These are phyloP conservation scores for Anticlea derivata DNA, from an alignment of 2,888 invertebrate genomes.

Conservation along the genomic window DNA sequence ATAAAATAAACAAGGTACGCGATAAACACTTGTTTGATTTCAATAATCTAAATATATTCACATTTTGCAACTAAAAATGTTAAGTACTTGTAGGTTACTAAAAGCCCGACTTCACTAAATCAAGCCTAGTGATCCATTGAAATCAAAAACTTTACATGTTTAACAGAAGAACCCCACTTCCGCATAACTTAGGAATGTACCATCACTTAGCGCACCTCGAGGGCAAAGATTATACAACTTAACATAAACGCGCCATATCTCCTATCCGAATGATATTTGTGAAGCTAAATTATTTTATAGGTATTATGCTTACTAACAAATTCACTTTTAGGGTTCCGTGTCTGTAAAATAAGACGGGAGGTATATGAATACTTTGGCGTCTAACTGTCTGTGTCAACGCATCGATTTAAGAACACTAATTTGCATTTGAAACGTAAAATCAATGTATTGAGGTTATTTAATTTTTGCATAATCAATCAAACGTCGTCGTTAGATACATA, in stretches of 20 bases:
- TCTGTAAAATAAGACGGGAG: not conserved
- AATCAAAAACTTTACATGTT: conserved; percentile 54
- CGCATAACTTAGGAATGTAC: conserved; percentile 64
- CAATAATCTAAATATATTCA: too few species aligned
- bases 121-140: conserved; percentile 10
- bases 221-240: conserved; percentile 59
- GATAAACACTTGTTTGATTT: too few species aligned
- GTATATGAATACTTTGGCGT: conserved; percentile 5
- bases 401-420: conserved; percentile 7
- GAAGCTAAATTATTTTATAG: conserved; percentile 46
- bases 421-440: conserved; percentile 7
- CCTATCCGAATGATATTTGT: conserved; percentile 47
- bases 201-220: conserved; percentile 60
- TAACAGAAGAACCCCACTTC: conserved; percentile 67
- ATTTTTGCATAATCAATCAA: not conserved
- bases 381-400: conserved; percentile 14
- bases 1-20: too few species aligned
- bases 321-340: conserved; percentile 27
- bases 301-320: conserved; percentile 32
- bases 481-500: conserved; percentile 1
- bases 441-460: not conserved
- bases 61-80: too few species aligned
- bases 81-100: not conserved
- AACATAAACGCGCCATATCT: conserved; percentile 48
- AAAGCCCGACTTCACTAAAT: not conserved